These are phyloP conservation scores for Drosophila hawaiiensis DNA, from an alignment of 2,888 invertebrate genomes.

Conservation along the genomic window DNA sequence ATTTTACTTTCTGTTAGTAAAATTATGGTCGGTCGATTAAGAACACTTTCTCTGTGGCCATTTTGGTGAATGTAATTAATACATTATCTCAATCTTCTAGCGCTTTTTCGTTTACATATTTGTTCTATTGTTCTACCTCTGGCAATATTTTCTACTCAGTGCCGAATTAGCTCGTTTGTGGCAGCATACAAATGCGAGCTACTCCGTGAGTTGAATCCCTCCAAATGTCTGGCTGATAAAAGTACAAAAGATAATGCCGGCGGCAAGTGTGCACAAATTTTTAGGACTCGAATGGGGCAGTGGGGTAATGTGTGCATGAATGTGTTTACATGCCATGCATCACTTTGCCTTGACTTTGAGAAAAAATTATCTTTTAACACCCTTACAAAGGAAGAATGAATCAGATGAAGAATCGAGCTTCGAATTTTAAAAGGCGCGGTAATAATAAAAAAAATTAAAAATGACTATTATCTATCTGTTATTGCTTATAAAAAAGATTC, in stretches of 20 bases:
- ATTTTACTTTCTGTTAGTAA: neutral
- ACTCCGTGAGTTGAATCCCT: constrained; percentile 29
- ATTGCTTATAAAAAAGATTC: too few relatives aligned
- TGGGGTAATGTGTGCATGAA: neutral
- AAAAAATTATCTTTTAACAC: constrained; percentile 21
- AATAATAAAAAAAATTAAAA: neutral
- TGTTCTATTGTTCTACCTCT: constrained; percentile 39
- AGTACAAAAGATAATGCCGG: constrained; percentile 64
- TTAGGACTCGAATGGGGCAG: constrained; percentile 10
- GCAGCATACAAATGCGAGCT: constrained; percentile 54
- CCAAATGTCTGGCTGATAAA: constrained; percentile 63
- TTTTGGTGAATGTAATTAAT: constrained; percentile 65
- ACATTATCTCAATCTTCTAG: constrained; percentile 30
- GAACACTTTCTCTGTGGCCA: neutral
- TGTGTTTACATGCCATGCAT: constrained; percentile 29
- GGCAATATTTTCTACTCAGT: constrained; percentile 41
- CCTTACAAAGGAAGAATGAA: neutral
- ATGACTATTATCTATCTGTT: neutral
- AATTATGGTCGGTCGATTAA: neutral
- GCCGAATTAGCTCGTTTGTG: constrained; percentile 59
- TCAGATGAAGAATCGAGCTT: neutral
- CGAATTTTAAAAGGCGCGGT: neutral
- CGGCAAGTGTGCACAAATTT: constrained; percentile 54
- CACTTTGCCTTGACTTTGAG: constrained; percentile 47
- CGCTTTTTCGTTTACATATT: constrained; percentile 15